These are phyloP conservation scores for Candoia aspera DNA, from an alignment of 2,113 vertebrate species.

Conservation along the genomic window DNA sequence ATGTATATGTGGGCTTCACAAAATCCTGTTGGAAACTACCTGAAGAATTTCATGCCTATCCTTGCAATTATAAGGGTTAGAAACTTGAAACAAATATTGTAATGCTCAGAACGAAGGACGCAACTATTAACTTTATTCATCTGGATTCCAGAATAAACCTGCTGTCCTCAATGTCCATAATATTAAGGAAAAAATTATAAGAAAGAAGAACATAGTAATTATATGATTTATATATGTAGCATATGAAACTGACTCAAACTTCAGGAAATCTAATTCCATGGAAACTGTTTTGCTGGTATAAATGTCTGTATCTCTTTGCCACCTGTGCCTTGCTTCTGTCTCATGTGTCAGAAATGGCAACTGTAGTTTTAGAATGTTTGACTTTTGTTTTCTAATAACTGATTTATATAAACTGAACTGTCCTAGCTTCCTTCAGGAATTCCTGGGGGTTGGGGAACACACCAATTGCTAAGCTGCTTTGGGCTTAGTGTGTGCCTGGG, in stretches of 20 bases:
- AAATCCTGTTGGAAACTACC: neutral
- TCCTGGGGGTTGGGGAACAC: neutral
- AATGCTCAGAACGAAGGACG: neutral
- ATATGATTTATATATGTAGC: neutral
- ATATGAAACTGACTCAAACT: neutral
- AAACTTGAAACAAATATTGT: neutral
- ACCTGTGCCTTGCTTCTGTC: neutral
- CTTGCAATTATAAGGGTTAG: neutral
- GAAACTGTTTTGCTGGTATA: neutral
- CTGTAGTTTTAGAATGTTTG: neutral
- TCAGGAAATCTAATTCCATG: neutral
- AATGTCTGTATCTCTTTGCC: neutral
- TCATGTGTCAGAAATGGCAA: neutral
- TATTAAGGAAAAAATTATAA: too few relatives aligned
- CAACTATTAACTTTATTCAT: neutral
- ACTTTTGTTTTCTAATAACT: neutral
- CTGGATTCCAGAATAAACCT: neutral
- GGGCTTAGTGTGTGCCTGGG: neutral
- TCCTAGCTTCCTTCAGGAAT: neutral
- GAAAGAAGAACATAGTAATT: neutral
- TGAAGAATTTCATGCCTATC: neutral
- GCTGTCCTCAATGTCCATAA: neutral
- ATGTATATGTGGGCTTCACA: neutral
- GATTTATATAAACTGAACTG: neutral
- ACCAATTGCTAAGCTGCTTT: too few relatives aligned